Evolutionary conservation across 2,888 invertebrate genomes (phyloP), one percentile per base, ranked within the genome.

Genomic region (Agriopis marginaria): DNA sequence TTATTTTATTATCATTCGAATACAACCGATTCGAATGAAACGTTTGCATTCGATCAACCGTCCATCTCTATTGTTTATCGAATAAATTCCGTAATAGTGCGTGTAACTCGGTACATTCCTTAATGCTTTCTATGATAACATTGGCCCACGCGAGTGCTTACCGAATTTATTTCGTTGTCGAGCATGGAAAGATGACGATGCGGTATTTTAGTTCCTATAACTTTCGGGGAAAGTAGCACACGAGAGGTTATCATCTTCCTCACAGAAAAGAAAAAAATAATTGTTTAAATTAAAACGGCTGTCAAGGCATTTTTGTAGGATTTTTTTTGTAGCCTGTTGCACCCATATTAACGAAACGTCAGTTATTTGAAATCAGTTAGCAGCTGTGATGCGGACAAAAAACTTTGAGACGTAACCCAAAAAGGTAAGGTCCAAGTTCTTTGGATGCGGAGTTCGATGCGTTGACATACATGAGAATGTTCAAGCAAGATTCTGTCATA

Each of bases 111-210:
- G 76, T 70, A 80, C 88, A 87, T 89, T 88, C 86, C 89, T 81
- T 82, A 80, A 82, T 85, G 86, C 88, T 90, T 89, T 89, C 90
- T 90, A 86, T 81, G 81, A 90, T 83, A 91, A 90, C 86, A 89
- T 71, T 74, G 70, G 80, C 84, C 85, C 82, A 86, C 86, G 85
- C 83, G 75, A 63, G 66, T 75, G 68, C 73, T 74, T 79, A 82
- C 84, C 80, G 84, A 85, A 86, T 86, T 85, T 86, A 80, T 80
- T 78, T 69, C 65, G 73, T 47, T 42, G 45, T 11, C 14, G 39
- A 65, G 71, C 14, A 0, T 10, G 0, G n/a, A 62, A 68, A 56
- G 10, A 4, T 12, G 9, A 54, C 67, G 73, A 76, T 75, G 61
- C 53, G 76, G 75, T 40, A 70, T 63, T 42, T 69, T 55, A 47